Conservation (phyloP, 2,797 vertebrate species). For the Xiphophorus birchmanni region DNA sequence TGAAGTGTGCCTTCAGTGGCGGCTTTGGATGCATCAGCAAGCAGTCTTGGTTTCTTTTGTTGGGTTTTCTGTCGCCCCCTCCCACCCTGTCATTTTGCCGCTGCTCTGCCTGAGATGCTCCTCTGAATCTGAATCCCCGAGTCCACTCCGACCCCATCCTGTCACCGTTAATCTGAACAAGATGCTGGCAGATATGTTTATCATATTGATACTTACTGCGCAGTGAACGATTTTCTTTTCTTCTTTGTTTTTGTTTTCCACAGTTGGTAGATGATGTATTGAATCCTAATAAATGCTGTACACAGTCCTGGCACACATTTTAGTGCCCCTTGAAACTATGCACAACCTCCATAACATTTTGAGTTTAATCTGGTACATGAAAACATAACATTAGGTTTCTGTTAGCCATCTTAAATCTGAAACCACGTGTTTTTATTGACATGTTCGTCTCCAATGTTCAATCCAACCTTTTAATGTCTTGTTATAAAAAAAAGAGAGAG, state of each 20-base stretch:
- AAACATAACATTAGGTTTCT: conserved; percentile 34
- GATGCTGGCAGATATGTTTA: conserved; percentile 81
- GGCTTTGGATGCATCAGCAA: conserved; percentile 54
- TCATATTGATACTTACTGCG: conserved; percentile 84
- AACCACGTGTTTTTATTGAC: conserved; percentile 47
- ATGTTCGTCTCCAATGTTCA: conserved; percentile 49
- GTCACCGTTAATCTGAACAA: conserved; percentile 61
- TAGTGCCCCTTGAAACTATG: conserved; percentile 82
- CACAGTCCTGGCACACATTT: conserved; percentile 72
- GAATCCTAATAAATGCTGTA: conserved; percentile 73
- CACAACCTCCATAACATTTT: conserved; percentile 69
- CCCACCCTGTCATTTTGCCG: conserved; percentile 14
- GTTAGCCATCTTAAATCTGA: conserved; percentile 38
- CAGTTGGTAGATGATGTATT: conserved; percentile 71
- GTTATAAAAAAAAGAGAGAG: conserved; percentile 27
- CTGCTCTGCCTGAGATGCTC: conserved; percentile 30
- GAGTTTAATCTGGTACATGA: conserved; percentile 60
- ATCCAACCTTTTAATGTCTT: conserved; percentile 55
- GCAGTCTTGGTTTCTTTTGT: conserved; percentile 40
- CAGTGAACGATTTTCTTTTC: conserved; percentile 73
- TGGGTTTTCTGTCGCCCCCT: conserved; percentile 24
- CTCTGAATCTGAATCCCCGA: conserved; percentile 52
- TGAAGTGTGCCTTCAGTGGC: conserved; percentile 73
- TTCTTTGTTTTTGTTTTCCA: conserved; percentile 24
- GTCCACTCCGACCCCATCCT: conserved; percentile 31